phyloP scores from a whole-genome alignment of 2,888 invertebrate species.

The Syrphus vitripennis region DNA sequence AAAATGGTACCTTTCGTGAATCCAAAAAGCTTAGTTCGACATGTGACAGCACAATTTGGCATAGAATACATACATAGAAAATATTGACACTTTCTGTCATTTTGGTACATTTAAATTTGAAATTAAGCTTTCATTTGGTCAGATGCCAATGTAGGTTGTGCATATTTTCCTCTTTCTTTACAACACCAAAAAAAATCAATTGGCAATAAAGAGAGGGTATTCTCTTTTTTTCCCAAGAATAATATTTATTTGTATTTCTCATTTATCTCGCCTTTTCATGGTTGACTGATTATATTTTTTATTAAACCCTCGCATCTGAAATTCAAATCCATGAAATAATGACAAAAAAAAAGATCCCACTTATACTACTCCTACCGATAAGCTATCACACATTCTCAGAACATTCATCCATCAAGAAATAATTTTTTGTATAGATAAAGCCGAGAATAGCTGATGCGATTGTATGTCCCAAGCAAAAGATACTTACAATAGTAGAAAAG shows the following conservation, averaged over 20 bases:
- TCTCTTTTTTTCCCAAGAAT: background rate
- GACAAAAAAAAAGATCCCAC: slow-evolving; percentile 18
- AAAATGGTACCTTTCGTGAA: too few relatives aligned
- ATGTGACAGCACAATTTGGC: too few relatives aligned
- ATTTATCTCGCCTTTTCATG: slow-evolving; percentile 4
- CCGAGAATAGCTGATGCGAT: slow-evolving; percentile 22
- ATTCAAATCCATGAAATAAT: slow-evolving; percentile 8
- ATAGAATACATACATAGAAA: too few relatives aligned
- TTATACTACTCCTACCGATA: slow-evolving; percentile 25
- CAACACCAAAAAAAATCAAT: background rate
- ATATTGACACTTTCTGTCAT: too few relatives aligned
- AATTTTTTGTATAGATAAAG: slow-evolving; percentile 49
- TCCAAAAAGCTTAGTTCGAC: too few relatives aligned
- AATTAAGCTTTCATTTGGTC: too few relatives aligned
- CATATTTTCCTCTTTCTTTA: too few relatives aligned
- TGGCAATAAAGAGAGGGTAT: background rate
- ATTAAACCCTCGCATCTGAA: slow-evolving; percentile 26
- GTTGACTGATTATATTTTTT: slow-evolving; percentile 41
- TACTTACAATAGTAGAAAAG: slow-evolving; percentile 52
- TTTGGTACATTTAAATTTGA: too few relatives aligned
- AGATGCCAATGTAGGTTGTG: too few relatives aligned
- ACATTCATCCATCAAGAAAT: slow-evolving; percentile 66
- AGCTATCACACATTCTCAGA: slow-evolving; percentile 52
- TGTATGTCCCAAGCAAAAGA: slow-evolving; percentile 47
- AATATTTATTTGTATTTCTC: background rate